These are phyloP conservation scores for Dendrocincla tyrannina DNA, from an alignment of 2,797 vertebrate genomes.

Conservation along the genomic window DNA sequence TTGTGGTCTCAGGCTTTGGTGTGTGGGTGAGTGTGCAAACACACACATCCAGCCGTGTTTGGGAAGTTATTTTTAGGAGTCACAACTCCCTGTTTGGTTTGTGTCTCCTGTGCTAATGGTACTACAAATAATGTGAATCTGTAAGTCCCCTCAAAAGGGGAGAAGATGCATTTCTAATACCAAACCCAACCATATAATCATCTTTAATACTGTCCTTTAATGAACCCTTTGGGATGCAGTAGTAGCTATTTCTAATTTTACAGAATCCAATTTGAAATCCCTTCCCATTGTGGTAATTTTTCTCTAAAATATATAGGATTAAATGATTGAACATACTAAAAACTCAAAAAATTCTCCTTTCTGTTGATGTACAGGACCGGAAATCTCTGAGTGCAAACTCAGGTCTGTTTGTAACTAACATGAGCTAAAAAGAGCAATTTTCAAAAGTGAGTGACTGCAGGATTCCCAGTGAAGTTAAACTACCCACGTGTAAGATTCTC, in stretches of 20 bases:
- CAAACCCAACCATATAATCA: background rate
- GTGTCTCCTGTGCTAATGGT: background rate
- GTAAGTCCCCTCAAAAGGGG: background rate
- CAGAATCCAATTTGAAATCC: background rate
- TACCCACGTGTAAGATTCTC: background rate
- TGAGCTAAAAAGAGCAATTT: background rate
- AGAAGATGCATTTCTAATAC: background rate
- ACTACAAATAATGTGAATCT: background rate
- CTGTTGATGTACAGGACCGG: background rate
- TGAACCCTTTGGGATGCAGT: background rate
- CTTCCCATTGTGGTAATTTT: background rate
- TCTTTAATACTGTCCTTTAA: background rate
- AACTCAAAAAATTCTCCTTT: background rate
- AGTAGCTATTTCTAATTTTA: background rate
- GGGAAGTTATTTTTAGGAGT: background rate
- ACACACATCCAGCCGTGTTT: fast-evolving
- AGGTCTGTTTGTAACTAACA: background rate
- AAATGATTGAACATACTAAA: background rate
- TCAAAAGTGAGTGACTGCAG: background rate
- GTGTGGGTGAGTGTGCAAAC: background rate
- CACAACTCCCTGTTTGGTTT: background rate
- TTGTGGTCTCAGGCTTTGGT: background rate
- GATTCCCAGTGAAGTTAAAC: background rate
- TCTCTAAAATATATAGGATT: background rate
- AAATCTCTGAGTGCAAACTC: background rate